phyloP scores from a whole-genome alignment of 1,140 invertebrate genomes.

The Drosophila erecta region DNA sequence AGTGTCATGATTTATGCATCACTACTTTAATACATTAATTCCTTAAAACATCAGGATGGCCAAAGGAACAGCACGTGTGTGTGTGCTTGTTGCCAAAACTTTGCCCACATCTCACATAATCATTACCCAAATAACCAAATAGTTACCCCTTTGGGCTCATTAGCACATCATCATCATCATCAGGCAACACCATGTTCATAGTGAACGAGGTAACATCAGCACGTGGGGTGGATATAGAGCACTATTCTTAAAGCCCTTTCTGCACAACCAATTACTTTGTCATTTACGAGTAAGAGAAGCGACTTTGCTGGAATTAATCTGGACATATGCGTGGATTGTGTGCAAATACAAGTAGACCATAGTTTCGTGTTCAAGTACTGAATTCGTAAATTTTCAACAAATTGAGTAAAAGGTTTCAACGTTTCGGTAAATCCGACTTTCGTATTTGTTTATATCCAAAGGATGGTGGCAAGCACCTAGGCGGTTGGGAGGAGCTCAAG shows the following conservation, averaged over 20 bases:
- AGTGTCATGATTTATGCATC: slow-evolving; percentile 53
- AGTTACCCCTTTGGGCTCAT: slow-evolving; percentile 55
- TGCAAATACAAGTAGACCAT: slow-evolving; percentile 2
- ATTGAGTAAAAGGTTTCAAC: no score
- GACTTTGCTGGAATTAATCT: not conserved
- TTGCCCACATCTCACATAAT: slow-evolving; percentile 34
- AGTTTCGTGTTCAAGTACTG: no score
- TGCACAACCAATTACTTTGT: not conserved
- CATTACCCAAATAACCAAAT: slow-evolving; percentile 24
- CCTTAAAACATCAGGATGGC: not conserved
- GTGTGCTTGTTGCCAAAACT: slow-evolving; percentile 25
- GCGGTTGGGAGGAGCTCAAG: not conserved
- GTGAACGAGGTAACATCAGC: not conserved
- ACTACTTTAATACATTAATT: slow-evolving; percentile 10
- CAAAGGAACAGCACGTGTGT: not conserved
- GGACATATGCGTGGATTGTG: not conserved
- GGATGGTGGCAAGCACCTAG: no score
- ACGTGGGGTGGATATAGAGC: no score
- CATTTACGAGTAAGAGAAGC: not conserved
- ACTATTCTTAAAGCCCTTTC: slow-evolving; percentile 16
- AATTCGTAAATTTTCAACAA: not conserved
- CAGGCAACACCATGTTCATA: not conserved
- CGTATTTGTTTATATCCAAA: not conserved
- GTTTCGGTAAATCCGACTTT: slow-evolving; percentile 2
- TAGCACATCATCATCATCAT: slow-evolving; percentile 60